Conservation (phyloP, 2,888 invertebrate species). For the Panopea generosa region DNA sequence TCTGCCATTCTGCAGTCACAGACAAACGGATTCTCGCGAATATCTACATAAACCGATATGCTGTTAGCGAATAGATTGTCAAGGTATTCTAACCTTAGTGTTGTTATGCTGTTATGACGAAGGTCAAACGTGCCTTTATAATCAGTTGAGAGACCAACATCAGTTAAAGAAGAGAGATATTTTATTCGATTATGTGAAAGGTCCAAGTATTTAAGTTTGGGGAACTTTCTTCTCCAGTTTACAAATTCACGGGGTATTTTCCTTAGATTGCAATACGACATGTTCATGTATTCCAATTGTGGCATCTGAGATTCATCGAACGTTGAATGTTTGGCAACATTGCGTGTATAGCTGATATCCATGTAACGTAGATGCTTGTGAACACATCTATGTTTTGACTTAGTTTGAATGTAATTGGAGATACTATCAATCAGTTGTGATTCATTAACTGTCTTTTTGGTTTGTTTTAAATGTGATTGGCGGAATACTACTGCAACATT, state of each 20-base stretch:
- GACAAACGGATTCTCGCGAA: conserved; percentile 68
- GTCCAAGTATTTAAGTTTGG: conserved; percentile 61
- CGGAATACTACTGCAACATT: conserved; percentile 37
- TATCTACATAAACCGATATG: conserved; percentile 56
- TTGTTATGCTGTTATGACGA: conserved; percentile 67
- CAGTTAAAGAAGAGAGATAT: conserved; percentile 41
- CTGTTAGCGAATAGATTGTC: conserved; percentile 41
- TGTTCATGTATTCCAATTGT: conserved; percentile 50
- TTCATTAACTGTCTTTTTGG: too few relatives aligned
- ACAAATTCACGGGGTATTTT: conserved; percentile 37
- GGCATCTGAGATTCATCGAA: conserved; percentile 49
- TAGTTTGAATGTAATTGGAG: conserved; percentile 39
- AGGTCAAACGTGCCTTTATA: conserved; percentile 58
- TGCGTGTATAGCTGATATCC: conserved; percentile 44
- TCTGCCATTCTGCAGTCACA: conserved; percentile 66
- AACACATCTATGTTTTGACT: conserved; percentile 27
- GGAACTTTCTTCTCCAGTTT: conserved; percentile 58
- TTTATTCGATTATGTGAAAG: conserved; percentile 60
- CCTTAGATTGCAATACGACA: conserved; percentile 40
- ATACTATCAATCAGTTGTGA: conserved; percentile 27
- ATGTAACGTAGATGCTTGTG: conserved; percentile 34
- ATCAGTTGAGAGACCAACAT: conserved; percentile 39
- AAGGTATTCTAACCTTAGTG: conserved; percentile 55
- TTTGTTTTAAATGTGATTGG: too few relatives aligned
- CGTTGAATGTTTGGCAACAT: conserved; percentile 24